phyloP scores from a whole-genome alignment of 2,888 invertebrate genomes.

The Nematopogon swammerdamellus region DNA sequence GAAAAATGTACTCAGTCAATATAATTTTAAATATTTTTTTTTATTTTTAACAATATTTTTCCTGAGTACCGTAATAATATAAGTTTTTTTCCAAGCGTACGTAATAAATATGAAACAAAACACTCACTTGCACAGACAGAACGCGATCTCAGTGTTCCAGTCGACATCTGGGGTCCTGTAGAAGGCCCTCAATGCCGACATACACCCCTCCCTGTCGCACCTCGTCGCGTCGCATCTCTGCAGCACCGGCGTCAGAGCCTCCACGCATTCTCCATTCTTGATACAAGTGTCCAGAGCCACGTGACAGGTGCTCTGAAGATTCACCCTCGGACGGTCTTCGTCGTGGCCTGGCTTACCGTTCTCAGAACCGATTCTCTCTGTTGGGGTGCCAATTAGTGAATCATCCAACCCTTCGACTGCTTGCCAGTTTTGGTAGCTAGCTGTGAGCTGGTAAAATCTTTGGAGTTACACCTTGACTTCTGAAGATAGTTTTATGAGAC shows the following conservation, averaged over 20 bases:
- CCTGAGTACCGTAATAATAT: too few relatives aligned
- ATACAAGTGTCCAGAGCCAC: constrained; percentile 79
- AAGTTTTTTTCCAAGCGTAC: too few relatives aligned
- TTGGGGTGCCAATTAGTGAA: constrained; percentile 17
- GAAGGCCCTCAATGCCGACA: constrained; percentile 82
- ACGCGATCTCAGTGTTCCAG: constrained; percentile 87
- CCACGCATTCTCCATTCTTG: constrained; percentile 76
- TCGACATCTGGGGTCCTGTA: constrained; percentile 77
- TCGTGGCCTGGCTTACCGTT: constrained; percentile 54
- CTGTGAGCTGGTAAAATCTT: too few relatives aligned
- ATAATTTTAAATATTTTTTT: too few relatives aligned
- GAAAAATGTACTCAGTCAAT: too few relatives aligned
- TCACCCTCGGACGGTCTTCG: constrained; percentile 34
- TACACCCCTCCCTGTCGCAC: constrained; percentile 84
- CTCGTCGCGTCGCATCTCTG: constrained; percentile 70
- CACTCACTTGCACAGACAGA: constrained; percentile 90
- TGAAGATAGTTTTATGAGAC: too few relatives aligned
- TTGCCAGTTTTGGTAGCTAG: too few relatives aligned
- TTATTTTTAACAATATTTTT: too few relatives aligned
- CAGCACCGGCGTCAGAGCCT: constrained; percentile 78
- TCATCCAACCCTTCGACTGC: not conserved
- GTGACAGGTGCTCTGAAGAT: constrained; percentile 83
- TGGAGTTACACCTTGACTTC: too few relatives aligned
- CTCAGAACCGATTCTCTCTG: constrained; percentile 53
- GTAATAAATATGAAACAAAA: not conserved